Evolutionary conservation across 1,140 invertebrate genomes (phyloP), one percentile per base, ranked within the genome.

Genomic region (Bombus cullumanus): DNA sequence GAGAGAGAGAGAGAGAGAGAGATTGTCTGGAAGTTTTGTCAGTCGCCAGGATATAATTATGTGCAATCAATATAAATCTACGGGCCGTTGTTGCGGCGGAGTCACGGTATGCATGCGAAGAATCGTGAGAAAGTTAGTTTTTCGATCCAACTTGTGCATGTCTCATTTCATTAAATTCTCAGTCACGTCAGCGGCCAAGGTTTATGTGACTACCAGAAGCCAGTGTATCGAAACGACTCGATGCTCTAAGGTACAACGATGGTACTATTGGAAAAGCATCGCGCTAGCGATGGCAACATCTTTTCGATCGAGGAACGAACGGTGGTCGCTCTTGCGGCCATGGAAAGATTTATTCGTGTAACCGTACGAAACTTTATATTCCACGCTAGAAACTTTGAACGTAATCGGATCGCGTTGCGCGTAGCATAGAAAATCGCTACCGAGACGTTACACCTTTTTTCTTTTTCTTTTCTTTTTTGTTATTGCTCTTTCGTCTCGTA

Each of bases 41-140:
- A 69, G 71, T 81, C 71, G 43, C 79, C 84, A 43, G 69, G 78
- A 85, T 85, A 85, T 90, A 90, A 90, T 90, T 90, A 83, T 64
- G 79, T 79, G 88, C 85, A 89, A 89, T 89, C 89, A 83, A 88
- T 90, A 86, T 86, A 86, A 89, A 89, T 82, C 59, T 87, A 89
- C 88, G 80, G 68, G 68, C 68, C 88, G 80, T 90, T 86, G 86
- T 77, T 81, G 57, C 62, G 69, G 28, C 83, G 71, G 77, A 90
- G 86, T 87, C 86, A 90, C 90, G 88, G 88, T 91, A 91, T 89
- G 90, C 89, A 90, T 90, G 90, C 86, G 86, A 88, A 88, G 89
- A 87, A 90, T 92, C 93, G 93, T 94, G 93, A 93, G 93, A 94
- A 93, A 93, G 91, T 92, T 85, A 91, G 73, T 93, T 93, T 92